phyloP scores from a whole-genome alignment of 2,797 vertebrate species.

The Gephyroberyx darwinii region DNA sequence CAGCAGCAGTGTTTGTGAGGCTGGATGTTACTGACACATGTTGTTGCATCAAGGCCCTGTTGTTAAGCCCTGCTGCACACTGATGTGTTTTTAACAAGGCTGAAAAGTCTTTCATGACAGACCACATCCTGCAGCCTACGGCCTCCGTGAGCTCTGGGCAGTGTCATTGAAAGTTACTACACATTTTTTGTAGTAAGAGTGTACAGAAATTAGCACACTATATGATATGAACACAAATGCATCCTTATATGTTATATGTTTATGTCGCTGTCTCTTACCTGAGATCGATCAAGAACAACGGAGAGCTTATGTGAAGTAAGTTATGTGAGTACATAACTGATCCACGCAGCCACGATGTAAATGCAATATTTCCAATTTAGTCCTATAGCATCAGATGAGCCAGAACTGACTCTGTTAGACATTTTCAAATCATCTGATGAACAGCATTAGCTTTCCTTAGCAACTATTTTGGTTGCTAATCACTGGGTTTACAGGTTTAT shows the following conservation, averaged over 20 bases:
- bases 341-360: no score
- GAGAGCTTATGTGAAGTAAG: neutral
- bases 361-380: no score
- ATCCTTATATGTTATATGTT: no score
- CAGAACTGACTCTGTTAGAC: neutral
- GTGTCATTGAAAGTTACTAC: neutral
- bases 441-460: neutral
- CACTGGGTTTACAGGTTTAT: conserved; percentile 31
- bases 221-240: no score
- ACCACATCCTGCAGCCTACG: neutral
- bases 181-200: neutral
- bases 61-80: neutral
- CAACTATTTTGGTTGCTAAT: conserved; percentile 27
- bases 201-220: neutral
- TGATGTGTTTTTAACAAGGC: conserved; percentile 15
- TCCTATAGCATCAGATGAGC: no score
- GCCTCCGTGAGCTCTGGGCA: neutral
- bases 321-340: no score
- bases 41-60: conserved; percentile 26
- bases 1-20: conserved; percentile 30
- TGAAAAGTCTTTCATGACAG: conserved; percentile 16
- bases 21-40: conserved; percentile 33
- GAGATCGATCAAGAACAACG: neutral
- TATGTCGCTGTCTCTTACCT: neutral
- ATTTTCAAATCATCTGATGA: conserved; percentile 3